Evolutionary conservation across 2,888 invertebrate species (phyloP), one percentile per base, ranked within the genome.

Genomic region (Amorpha juglandis): DNA sequence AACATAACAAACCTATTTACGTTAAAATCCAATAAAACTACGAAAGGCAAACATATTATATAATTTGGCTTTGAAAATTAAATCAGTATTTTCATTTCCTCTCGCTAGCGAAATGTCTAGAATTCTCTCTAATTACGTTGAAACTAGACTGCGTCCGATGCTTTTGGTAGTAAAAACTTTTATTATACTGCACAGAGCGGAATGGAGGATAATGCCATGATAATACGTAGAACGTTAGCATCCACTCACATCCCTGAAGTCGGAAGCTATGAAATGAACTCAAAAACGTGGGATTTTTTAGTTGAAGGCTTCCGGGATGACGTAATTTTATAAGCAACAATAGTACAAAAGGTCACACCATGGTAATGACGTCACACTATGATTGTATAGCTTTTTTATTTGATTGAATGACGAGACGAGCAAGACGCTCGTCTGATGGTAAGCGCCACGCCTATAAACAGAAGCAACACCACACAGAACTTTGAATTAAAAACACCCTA

Each of bases 121-220:
- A 19, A 38, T 7, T 50, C 19, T 38, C 58, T 11, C 58, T 58
- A 58, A 58, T 58, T 58, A 58, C 38, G 16, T 38, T 58, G 38
- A 58, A 58, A 58, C 58, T 58, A 58, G 58, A 19, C 38, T 42
- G 11, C 12, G 6, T 38, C 38, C 16, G 58, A 58, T 58, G 58
- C 58, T 35, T 58, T 58, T 58, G 42, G 42, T 38, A 38, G 19
- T 58, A 42, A 58, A 58, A 19, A 58, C 19, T 58, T 58, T 58
- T 58, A 58, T 58, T 42, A 58, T 42, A 58, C 58, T 19, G 35
- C 38, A 2, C 58, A 3, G 21, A 38, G 58, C 42, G 42, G 42
- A 58, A 55, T 38, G 38, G 58, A 19, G 42, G 16, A 42, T 42
- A 53, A 35, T 53, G 33, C 33, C 33, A 58, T 55, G 16, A 55